These are phyloP conservation scores for Aphrophora alni DNA, from an alignment of 2,888 invertebrate species.

Conservation along the genomic window DNA sequence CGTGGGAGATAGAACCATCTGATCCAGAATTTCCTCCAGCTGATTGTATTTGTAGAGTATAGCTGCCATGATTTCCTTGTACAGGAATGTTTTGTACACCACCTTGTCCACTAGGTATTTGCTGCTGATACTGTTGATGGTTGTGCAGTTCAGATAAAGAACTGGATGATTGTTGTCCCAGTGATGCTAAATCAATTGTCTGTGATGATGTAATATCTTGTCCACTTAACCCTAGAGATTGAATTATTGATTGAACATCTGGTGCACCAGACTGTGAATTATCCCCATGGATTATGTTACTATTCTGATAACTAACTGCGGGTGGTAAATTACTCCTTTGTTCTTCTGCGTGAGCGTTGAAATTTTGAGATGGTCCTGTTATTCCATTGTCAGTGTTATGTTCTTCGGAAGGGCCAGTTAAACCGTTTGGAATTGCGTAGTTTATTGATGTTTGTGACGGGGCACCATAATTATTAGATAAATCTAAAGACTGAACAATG, in stretches of 20 bases:
- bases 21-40: conserved; percentile 64
- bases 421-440: conserved; percentile 25
- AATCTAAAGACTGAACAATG: conserved; percentile 30
- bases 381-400: neutral
- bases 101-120: neutral
- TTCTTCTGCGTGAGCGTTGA: neutral
- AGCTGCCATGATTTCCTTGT: conserved; percentile 65
- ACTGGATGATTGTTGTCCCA: neutral
- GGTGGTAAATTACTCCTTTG: neutral
- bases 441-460: conserved; percentile 19
- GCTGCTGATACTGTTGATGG: neutral
- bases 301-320: conserved; percentile 35
- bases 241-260: conserved; percentile 46
- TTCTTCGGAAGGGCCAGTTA: neutral
- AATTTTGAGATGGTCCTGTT: neutral
- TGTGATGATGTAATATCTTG: conserved; percentile 49
- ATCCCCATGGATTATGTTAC: conserved; percentile 23
- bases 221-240: conserved; percentile 48
- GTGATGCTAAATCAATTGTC: conserved; percentile 45
- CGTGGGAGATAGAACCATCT: conserved; percentile 67
- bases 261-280: conserved; percentile 23
- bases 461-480: conserved; percentile 37
- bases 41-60: conserved; percentile 78
- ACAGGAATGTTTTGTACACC: conserved; percentile 60
- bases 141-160: neutral